Evolutionary conservation across 2,797 vertebrate genomes (phyloP).

Genomic region (Macropodus opercularis): DNA sequence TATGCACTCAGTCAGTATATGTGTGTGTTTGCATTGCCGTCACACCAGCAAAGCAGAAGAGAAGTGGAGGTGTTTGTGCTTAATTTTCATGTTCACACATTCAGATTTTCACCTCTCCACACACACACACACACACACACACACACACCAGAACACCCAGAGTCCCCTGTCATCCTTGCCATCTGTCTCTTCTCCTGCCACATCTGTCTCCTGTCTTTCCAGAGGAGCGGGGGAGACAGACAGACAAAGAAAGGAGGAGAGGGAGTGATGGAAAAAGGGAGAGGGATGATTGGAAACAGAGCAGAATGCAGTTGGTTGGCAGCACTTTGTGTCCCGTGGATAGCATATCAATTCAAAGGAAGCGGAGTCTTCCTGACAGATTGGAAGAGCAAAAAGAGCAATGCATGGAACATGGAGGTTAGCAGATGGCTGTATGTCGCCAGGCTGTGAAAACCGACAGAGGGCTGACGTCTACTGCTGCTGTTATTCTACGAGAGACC

Average conservation of each 20-base stretch:
- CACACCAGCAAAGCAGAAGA: conserved; percentile 26
- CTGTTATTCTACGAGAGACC: conserved; percentile 8
- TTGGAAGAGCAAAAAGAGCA: conserved; percentile 43
- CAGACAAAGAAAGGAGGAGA: conserved; percentile 16
- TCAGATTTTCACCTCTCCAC: conserved; percentile 54
- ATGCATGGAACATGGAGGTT: conserved; percentile 36
- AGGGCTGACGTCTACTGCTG: conserved; percentile 14
- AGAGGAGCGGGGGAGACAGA: conserved; percentile 27
- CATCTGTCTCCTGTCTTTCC: conserved; percentile 72
- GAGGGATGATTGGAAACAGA: conserved; percentile 42
- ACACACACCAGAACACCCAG: conserved; percentile 45
- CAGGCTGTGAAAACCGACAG: conserved; percentile 8
- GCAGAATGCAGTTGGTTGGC: conserved; percentile 61
- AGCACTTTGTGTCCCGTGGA: conserved; percentile 59
- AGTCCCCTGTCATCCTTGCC: conserved; percentile 70
- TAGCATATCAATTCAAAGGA: conserved; percentile 59
- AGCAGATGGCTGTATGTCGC: conserved; percentile 35
- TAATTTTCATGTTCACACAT: conserved; percentile 37
- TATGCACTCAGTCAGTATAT: conserved; percentile 32
- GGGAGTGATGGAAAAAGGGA: conserved; percentile 17
- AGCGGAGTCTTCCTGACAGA: conserved; percentile 46
- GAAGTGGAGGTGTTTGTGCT: conserved; percentile 23
- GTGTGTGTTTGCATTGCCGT: conserved; percentile 27
- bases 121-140: no score
- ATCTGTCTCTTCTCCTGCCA: conserved; percentile 75